These are phyloP conservation scores for Oryzias dopingdopingensis DNA, from an alignment of 2,797 vertebrate genomes.

Conservation along the genomic window DNA sequence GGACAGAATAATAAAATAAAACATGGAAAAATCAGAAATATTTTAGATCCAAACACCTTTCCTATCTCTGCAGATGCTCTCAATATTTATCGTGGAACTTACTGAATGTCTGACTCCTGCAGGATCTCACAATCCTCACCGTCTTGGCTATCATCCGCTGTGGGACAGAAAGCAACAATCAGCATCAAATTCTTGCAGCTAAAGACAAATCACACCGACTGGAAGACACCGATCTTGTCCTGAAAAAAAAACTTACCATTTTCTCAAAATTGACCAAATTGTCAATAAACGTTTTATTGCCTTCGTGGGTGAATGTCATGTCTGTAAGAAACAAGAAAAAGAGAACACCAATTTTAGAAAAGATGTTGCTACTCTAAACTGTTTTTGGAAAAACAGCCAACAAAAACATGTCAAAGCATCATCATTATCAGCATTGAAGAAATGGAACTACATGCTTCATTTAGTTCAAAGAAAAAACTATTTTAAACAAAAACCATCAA, in stretches of 20 bases:
- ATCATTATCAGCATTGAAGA: neutral
- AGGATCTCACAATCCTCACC: constrained; percentile 90
- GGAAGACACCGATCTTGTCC: constrained; percentile 12
- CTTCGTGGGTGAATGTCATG: constrained; percentile 98
- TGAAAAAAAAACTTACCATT: constrained; percentile 85
- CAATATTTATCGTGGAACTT: neutral
- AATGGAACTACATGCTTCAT: too few relatives aligned
- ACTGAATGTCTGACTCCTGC: constrained; percentile 93
- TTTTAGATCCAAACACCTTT: too few relatives aligned
- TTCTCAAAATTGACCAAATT: constrained; percentile 99
- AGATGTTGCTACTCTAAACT: constrained; percentile 8
- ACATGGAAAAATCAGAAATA: too few relatives aligned
- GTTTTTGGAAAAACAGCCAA: constrained; percentile 6
- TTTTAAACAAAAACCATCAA: too few relatives aligned
- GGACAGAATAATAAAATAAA: too few relatives aligned
- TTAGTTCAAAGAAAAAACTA: too few relatives aligned
- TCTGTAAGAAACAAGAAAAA: constrained; percentile 71
- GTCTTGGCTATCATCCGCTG: constrained; percentile 98
- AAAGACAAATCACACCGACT: neutral
- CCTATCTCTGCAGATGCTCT: too few relatives aligned
- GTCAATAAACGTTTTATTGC: constrained; percentile 96
- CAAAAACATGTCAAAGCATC: neutral
- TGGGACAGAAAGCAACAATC: constrained; percentile 57
- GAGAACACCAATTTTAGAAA: constrained; percentile 5
- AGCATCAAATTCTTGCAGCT: constrained; percentile 18